Evolutionary conservation across 2,113 vertebrate species (phyloP).

Genomic region (Microcebus jonahi): DNA sequence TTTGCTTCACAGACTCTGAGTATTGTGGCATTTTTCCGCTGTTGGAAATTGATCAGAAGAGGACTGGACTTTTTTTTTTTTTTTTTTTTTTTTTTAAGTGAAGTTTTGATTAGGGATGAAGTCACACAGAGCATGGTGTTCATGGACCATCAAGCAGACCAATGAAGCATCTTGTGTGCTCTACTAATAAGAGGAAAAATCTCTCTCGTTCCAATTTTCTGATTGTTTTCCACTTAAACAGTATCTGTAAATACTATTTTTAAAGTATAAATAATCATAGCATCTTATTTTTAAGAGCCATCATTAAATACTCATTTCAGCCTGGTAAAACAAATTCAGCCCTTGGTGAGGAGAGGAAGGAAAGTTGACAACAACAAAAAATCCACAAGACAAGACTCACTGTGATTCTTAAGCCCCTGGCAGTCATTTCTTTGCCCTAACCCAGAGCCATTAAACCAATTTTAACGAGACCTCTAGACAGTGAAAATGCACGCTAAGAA

Average conservation of each 20-base stretch:
- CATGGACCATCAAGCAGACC: slow-evolving; percentile 78
- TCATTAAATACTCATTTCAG: slow-evolving; percentile 80
- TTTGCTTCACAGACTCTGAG: slow-evolving; percentile 68
- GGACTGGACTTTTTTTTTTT: slow-evolving; percentile 31
- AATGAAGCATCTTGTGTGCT: slow-evolving; percentile 65
- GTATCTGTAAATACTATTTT: slow-evolving; percentile 70
- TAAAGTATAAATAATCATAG: slow-evolving; percentile 45
- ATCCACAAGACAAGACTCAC: neutral
- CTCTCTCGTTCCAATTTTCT: slow-evolving; percentile 70
- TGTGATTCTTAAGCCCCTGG: neutral
- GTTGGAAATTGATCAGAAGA: slow-evolving; percentile 74
- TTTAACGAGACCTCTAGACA: slow-evolving; percentile 26
- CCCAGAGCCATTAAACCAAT: slow-evolving; percentile 7
- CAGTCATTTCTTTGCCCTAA: slow-evolving; percentile 1
- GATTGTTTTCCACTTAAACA: slow-evolving; percentile 73
- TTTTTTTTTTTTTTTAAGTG: slow-evolving; percentile 36
- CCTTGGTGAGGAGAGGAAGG: neutral
- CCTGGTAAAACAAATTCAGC: slow-evolving; percentile 63
- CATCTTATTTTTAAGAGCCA: slow-evolving; percentile 74
- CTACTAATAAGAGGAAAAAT: slow-evolving; percentile 75
- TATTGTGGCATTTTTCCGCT: slow-evolving; percentile 69
- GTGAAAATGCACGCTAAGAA: neutral
- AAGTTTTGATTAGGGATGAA: slow-evolving; percentile 77
- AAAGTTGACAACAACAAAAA: neutral
- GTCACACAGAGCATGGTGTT: slow-evolving; percentile 60